Conservation (phyloP, 2,888 invertebrate species). For the Agrypnus murinus region DNA sequence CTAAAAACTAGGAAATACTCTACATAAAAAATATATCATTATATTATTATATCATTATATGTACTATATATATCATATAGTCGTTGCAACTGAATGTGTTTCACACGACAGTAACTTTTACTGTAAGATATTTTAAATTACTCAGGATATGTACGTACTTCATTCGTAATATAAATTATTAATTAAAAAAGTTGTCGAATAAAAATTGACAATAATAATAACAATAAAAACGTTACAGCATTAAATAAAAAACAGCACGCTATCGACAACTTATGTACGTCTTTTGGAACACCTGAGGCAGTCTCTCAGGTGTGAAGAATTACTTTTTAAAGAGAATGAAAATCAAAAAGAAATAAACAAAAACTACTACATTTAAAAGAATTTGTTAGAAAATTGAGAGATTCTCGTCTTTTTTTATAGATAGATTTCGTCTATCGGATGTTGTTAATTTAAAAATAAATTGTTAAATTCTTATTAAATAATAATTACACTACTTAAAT, state of each 20-base stretch:
- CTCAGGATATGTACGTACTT: slow-evolving; percentile 32
- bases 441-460: slow-evolving; percentile 19
- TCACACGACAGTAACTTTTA: slow-evolving; percentile 29
- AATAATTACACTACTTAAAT: slow-evolving; percentile 18
- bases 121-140: slow-evolving; percentile 32
- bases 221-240: slow-evolving; percentile 8
- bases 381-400: slow-evolving; percentile 18
- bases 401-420: slow-evolving; percentile 5
- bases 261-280: slow-evolving; percentile 40
- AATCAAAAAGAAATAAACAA: slow-evolving; percentile 10
- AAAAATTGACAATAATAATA: not conserved
- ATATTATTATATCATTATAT: not conserved
- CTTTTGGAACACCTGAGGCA: slow-evolving; percentile 25
- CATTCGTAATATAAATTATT: slow-evolving; percentile 13
- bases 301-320: slow-evolving; percentile 6
- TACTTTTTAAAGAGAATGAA: slow-evolving; percentile 20
- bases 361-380: not conserved
- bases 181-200: slow-evolving; percentile 23
- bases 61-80: slow-evolving; percentile 15
- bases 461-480: slow-evolving; percentile 10
- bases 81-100: slow-evolving; percentile 45
- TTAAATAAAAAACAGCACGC: slow-evolving; percentile 36
- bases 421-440: not conserved
- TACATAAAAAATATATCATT: slow-evolving; percentile 39
- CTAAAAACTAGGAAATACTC: slow-evolving; percentile 36